Conservation (phyloP, 2,888 invertebrate genomes). For the Himalopsyche anomala region DNA sequence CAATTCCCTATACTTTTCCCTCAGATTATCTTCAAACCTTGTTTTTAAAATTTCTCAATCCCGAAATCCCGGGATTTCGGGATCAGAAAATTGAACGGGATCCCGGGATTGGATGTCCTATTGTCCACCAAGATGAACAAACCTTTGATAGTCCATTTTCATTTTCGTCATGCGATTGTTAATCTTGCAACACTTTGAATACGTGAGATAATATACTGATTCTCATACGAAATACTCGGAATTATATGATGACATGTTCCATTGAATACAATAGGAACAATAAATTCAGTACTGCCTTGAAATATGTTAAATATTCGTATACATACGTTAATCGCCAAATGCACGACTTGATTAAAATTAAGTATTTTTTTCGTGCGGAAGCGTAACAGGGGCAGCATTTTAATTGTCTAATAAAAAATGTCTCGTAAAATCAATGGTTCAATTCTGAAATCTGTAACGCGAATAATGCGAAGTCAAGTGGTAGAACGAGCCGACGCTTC, state of each 20-base stretch:
- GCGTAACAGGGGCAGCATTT: background rate
- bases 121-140: no score
- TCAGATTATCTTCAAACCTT: no score
- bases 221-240: background rate
- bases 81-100: no score
- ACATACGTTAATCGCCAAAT: background rate
- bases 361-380: conserved; percentile 8
- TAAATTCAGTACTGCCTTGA: conserved; percentile 6
- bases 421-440: conserved; percentile 46
- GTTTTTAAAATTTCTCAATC: no score
- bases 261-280: background rate
- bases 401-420: conserved; percentile 18
- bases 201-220: no score
- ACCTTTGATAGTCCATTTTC: no score
- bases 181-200: no score
- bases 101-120: no score
- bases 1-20: no score
- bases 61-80: no score
- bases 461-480: conserved; percentile 53
- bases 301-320: background rate
- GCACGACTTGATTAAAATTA: conserved; percentile 18
- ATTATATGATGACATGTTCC: background rate
- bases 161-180: no score
- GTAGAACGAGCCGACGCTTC: conserved; percentile 52
- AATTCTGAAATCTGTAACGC: conserved; percentile 55